phyloP scores from a whole-genome alignment of 2,113 vertebrate genomes.

The Hemiscyllium ocellatum region DNA sequence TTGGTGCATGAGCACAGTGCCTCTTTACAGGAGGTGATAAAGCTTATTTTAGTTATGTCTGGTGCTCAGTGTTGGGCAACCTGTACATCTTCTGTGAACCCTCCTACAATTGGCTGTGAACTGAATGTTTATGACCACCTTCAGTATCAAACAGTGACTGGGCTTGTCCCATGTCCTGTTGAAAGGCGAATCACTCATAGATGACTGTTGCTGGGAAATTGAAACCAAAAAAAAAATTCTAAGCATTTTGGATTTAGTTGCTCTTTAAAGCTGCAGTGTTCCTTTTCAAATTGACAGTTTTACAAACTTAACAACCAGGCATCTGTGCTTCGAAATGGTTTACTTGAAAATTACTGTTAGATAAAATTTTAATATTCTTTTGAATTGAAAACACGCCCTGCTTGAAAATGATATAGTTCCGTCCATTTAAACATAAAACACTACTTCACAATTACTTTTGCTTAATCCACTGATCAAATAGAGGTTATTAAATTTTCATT shows the following conservation, averaged over 20 bases:
- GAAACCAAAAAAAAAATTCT: neutral
- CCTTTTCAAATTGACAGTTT: neutral
- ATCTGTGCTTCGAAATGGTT: slow-evolving; percentile 41
- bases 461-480: neutral
- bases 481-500: neutral
- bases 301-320: slow-evolving; percentile 4
- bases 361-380: neutral
- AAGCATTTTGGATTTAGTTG: slow-evolving; percentile 26
- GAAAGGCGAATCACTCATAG: neutral
- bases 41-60: neutral
- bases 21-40: neutral
- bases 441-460: neutral
- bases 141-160: neutral
- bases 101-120: neutral
- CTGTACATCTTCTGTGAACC: neutral
- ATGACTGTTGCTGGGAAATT: neutral
- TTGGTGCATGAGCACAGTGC: neutral
- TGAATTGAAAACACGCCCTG: neutral
- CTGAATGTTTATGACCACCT: neutral
- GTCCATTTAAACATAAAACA: neutral
- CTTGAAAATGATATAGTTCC: neutral
- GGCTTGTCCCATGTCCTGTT: neutral
- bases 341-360: neutral
- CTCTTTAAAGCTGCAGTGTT: neutral
- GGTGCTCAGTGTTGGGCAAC: neutral